Base-by-base conservation (phyloP, 1,140 invertebrate species). In the Drosophila baimaii region DNA sequence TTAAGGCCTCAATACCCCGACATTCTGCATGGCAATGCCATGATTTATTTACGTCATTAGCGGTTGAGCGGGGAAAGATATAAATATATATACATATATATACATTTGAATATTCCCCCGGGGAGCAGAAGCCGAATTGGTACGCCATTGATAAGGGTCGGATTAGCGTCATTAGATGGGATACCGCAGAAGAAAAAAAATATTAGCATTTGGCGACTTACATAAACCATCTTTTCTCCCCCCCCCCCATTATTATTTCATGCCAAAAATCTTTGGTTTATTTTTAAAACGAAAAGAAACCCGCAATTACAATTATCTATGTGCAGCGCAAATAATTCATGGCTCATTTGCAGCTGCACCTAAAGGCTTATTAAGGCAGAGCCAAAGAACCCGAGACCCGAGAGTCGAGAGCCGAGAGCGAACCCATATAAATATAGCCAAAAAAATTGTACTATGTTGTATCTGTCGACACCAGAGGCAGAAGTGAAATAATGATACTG, bases 341-440 rank as follows among this genome's bases (percentile, higher is more conserved):
- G 83, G 63, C 83, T 83, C 84, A 88, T 88, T 88, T 83, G 79
- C 59, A 44, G 76, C 76, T 88, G 84, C 83, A 88, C 83, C 83
- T 88, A 84, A 89, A 89, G 84, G 77, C 83, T 83, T 89, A 79
- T 89, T 83, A 89, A 62, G 71, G 72, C 57, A 69, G 51, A 54
- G 31, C 29, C 47, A 56, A 58, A 39, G 49, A 59, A 64, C 55
- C 56, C 35, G 21, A 37, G 33, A 44, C 41, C 56, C 66, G 51
- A 57, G 27, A 31, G 1, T 27, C 27, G 17, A 51, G 47, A 54
- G 13, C 29, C 23, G 13, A 52, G 17, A 71, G 27, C 39, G 49
- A 63, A 70, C 37, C 66, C 57, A 62, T 13, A 66, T 55, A 66
- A 44, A 63, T 63, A 35, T 54, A 54, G 51, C 33, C 51, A 43